Base-by-base conservation (phyloP, 2,113 vertebrate species). In the Solenodon paradoxus region DNA sequence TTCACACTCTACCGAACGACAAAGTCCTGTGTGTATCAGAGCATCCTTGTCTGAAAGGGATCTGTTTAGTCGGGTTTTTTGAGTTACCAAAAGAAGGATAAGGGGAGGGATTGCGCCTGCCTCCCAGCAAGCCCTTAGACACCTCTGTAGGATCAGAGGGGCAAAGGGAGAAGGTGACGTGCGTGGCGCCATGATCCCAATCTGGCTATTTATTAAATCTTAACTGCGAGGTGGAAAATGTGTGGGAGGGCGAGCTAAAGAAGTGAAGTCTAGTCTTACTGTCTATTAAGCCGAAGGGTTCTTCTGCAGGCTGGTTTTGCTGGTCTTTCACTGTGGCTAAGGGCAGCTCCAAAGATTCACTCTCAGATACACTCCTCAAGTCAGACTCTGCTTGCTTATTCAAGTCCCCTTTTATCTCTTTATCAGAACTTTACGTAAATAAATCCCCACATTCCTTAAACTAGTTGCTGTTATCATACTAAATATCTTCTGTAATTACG, bases 171-270 rank as follows among this genome's bases (percentile, higher is more conserved):
- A 81, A 71, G 85, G 88, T 75, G 95, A 82, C 72, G 90, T 88
- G 85, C 68, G 9, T 82, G 93, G 85, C 95, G 95, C 97, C 96
- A 95, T 85, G 91, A 96, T 94, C 72, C 30, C 94, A 97, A 97
- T 94, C 93, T 95, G 95, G 49, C 17, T 88, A n/a, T n/a, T n/a
- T n/a, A n/a, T 96, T 95, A 92, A 82, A 90, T 75, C 85, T 95
- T 30, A 53, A 78, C 85, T 85, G 47, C 72, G 28, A 92, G 91
- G 94, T 93, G 74, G 83, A 96, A 92, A 96, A 64, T 69, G 69
- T 69, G 81, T 95, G 79, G 95, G 96, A 95, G 84, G 88, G 91
- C 66, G 35, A 91, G 81, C n/a, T 74, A 45, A 32, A n/a, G 84
- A 89, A 61, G 88, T 88, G 78, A 91, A 86, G 91, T 87, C 90